Evolutionary conservation across 2,797 vertebrate genomes (phyloP), one percentile per base, ranked within the genome.

Genomic region (Catostomus latipinnis): DNA sequence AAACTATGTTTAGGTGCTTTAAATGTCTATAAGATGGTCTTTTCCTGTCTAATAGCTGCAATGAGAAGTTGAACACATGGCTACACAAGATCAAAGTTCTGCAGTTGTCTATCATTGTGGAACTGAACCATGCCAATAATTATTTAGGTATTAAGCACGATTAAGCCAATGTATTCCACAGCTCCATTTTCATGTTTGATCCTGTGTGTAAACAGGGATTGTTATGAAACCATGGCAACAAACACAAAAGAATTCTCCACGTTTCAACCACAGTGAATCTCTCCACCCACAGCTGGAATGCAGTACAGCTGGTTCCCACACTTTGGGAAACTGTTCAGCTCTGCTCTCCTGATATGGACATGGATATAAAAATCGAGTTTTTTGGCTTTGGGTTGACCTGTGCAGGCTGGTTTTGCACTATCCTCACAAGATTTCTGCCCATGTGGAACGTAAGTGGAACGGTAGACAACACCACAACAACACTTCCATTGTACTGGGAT

Each of bases 401-500:
- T 80, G 78, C 91, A 0, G 98, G 97, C 85, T 99, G 98, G 96
- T 49, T 98, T 56, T 96, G 94, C 0, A 83, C 92, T 83, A 87
- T 97, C 5, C 91, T 97, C n/a, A 94, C 94, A 46, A 96, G 96
- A 1, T 95, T 93, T 0, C 87, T 98, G 86, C 94, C 97, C 65
- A 94, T 98, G 94, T 98, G 98, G 97, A 92, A 89, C 0, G 96
- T 96, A 67, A 96, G 94, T 0, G 96, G 96, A 58, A 94, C 94
- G 16, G 49, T 98, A 1, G 93, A 96, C 73, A 96, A 96, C 93
- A 91, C 89, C 90, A 98, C 96, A 0, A 95, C 97, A 49, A 89
- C 92, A 6, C 93, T 97, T 1, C 96, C 97, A 71, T 95, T 95
- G 82, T 94, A 96, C 91, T 98, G 96, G 97, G 97, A 98, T 9